phyloP scores from a whole-genome alignment of 2,797 vertebrate species.

The Acipenser ruthenus region DNA sequence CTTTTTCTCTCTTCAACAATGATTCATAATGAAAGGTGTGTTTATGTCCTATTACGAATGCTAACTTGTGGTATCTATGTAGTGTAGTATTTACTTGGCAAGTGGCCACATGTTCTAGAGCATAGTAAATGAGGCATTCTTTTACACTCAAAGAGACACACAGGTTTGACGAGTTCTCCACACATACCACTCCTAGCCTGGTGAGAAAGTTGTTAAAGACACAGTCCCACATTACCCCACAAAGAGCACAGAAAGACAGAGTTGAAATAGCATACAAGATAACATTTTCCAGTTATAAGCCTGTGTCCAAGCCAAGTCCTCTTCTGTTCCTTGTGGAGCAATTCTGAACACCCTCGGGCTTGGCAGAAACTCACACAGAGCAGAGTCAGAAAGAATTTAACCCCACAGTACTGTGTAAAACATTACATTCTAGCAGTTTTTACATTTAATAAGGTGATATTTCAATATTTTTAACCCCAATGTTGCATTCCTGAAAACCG shows the following conservation, averaged over 20 bases:
- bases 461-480: too few relatives aligned
- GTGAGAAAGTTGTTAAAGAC: too few relatives aligned
- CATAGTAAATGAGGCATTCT: constrained; percentile 63
- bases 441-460: too few relatives aligned
- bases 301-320: constrained; percentile 2
- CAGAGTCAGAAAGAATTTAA: neutral
- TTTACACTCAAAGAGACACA: constrained; percentile 18
- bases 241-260: neutral
- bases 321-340: constrained; percentile 10
- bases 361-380: neutral
- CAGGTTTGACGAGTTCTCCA: constrained; percentile 18
- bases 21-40: constrained; percentile 53
- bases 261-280: constrained; percentile 8
- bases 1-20: constrained; percentile 32
- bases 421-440: too few relatives aligned
- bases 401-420: too few relatives aligned
- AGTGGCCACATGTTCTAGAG: constrained; percentile 56
- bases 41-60: constrained; percentile 61
- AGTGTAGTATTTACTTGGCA: constrained; percentile 59
- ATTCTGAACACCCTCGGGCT: neutral
- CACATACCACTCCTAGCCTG: constrained; percentile 8
- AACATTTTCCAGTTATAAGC: constrained; percentile 6
- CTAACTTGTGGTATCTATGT: constrained; percentile 58
- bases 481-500: too few relatives aligned
- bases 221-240: neutral